Conservation (phyloP, 1,140 invertebrate species). For the Cotesia chilonis region DNA sequence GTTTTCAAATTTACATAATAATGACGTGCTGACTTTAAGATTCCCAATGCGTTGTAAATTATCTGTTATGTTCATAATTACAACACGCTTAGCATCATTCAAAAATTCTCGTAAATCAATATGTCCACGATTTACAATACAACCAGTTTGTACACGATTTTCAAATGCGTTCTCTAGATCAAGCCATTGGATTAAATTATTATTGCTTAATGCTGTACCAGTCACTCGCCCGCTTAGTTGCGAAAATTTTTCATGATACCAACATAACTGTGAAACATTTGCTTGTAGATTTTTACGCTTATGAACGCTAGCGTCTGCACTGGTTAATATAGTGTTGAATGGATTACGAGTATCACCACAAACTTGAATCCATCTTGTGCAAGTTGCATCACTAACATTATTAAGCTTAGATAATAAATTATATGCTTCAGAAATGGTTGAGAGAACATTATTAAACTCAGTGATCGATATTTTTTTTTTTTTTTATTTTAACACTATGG, state of each 20-base stretch:
- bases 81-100: constrained; percentile 7
- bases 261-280: too few species aligned
- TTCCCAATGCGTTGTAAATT: background rate
- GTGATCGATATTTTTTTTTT: too few species aligned
- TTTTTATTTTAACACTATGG: too few species aligned
- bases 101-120: constrained; percentile 20
- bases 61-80: constrained; percentile 1
- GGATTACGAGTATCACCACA: too few species aligned
- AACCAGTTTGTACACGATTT: constrained; percentile 7
- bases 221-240: background rate
- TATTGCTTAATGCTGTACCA: background rate
- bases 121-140: constrained; percentile 8
- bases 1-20: constrained; percentile 30
- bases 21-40: constrained; percentile 35
- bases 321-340: too few species aligned
- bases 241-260: background rate
- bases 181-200: constrained; percentile 22
- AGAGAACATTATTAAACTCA: too few species aligned
- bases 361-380: too few species aligned
- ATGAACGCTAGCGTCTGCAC: too few species aligned
- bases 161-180: constrained; percentile 18
- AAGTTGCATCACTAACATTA: too few species aligned
- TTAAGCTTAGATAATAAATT: too few species aligned
- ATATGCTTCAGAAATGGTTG: too few species aligned
- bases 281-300: too few species aligned